phyloP scores from a whole-genome alignment of 2,888 invertebrate genomes.

The Liodrosophila aerea region DNA sequence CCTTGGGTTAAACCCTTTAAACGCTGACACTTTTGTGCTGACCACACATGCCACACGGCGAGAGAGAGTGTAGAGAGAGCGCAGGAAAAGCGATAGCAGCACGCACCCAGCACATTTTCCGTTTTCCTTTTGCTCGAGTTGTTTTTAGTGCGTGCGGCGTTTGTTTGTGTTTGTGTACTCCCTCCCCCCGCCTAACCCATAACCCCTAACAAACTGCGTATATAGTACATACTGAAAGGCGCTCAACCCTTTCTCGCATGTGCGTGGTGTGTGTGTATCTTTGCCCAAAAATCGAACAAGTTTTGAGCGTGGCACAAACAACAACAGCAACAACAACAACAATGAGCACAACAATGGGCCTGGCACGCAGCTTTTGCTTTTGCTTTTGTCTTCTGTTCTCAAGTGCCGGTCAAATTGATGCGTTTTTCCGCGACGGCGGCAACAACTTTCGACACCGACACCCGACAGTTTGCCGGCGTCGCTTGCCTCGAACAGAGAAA shows the following conservation, averaged over 20 bases:
- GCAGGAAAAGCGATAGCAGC: conserved; percentile 3
- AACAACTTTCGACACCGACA: conserved; percentile 45
- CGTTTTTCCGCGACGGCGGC: conserved; percentile 67
- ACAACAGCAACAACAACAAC: conserved; percentile 40
- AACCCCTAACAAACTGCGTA: conserved; percentile 45
- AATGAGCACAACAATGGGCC: conserved; percentile 32
- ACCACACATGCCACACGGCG: conserved; percentile 55
- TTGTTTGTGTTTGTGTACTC: conserved; percentile 42
- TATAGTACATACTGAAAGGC: too few relatives aligned
- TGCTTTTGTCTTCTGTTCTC: conserved; percentile 69
- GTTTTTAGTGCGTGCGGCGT: conserved; percentile 55
- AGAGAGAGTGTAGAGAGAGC: conserved; percentile 14
- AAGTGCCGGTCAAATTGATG: conserved; percentile 71
- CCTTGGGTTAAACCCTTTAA: conserved; percentile 68
- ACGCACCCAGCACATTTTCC: conserved; percentile 12
- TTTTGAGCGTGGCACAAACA: conserved; percentile 57
- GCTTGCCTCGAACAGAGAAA: conserved; percentile 55
- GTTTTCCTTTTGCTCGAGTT: conserved; percentile 30
- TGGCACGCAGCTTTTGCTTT: conserved; percentile 76
- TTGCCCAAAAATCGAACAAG: conserved; percentile 58
- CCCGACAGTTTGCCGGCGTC: conserved; percentile 69
- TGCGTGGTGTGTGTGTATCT: conserved; percentile 2
- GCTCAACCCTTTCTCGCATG: conserved; percentile 53
- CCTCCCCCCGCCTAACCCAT: conserved; percentile 4
- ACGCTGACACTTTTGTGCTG: conserved; percentile 69